Conservation (phyloP, 2,888 invertebrate species). For the Lasioglossum leucozonium region DNA sequence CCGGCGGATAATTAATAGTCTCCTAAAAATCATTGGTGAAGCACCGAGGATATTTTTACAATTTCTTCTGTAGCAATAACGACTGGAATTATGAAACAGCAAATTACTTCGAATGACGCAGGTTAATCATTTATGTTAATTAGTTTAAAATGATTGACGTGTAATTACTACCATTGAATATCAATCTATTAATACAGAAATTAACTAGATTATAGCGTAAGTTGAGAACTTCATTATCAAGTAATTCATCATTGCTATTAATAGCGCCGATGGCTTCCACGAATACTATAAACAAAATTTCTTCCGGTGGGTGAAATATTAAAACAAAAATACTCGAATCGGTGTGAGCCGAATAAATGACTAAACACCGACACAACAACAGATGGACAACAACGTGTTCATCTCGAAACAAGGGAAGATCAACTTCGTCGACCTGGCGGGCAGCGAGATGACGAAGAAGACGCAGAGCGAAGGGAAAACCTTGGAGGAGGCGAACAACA, state of each 20-base stretch:
- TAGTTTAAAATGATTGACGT: too few relatives aligned
- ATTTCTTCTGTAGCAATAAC: too few relatives aligned
- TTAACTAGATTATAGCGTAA: too few relatives aligned
- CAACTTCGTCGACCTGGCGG: constrained; percentile 97
- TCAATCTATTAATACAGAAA: too few relatives aligned
- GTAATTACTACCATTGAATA: too few relatives aligned
- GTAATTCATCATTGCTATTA: too few relatives aligned
- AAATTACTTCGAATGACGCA: too few relatives aligned
- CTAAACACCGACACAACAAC: background rate
- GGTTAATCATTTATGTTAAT: too few relatives aligned
- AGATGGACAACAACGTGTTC: constrained; percentile 91
- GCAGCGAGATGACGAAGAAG: constrained; percentile 98
- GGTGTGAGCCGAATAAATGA: background rate
- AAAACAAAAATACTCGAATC: background rate
- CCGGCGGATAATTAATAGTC: background rate
- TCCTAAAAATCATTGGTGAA: background rate
- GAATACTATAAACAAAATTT: too few relatives aligned
- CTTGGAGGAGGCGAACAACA: constrained; percentile 97
- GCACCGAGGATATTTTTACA: background rate
- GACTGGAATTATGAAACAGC: too few relatives aligned
- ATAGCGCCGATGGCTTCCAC: too few relatives aligned
- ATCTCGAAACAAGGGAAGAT: constrained; percentile 97
- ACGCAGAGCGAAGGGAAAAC: constrained; percentile 95
- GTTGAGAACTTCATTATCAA: too few relatives aligned
- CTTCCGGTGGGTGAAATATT: background rate